Evolutionary conservation across 2,113 vertebrate species (phyloP).

Genomic region (Cynopterus brachyotis): DNA sequence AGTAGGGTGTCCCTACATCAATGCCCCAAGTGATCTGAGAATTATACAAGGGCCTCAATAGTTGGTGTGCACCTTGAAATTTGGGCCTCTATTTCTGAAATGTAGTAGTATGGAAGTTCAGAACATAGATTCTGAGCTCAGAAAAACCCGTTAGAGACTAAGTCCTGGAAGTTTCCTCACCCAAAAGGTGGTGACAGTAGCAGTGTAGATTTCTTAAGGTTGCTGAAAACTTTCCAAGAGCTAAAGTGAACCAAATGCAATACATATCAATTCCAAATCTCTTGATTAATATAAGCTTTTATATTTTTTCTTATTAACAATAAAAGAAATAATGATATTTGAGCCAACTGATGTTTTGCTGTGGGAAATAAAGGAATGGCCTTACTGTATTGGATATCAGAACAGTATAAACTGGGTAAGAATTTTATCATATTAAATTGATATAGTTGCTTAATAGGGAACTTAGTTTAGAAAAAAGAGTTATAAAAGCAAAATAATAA

Average conservation of each 20-base stretch:
- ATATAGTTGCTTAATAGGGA: neutral
- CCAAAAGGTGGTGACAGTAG: neutral
- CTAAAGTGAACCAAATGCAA: neutral
- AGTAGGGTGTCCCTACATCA: neutral
- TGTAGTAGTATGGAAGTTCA: neutral
- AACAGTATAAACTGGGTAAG: neutral
- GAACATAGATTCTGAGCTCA: neutral
- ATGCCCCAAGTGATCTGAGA: neutral
- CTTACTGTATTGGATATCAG: neutral
- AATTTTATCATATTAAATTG: neutral
- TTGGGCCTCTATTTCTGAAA: neutral
- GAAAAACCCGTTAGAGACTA: neutral
- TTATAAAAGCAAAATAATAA: neutral
- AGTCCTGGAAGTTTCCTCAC: neutral
- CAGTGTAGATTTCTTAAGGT: neutral
- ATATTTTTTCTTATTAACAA: neutral
- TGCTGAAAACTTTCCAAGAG: neutral
- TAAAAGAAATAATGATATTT: neutral
- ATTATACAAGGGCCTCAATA: neutral
- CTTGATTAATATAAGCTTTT: neutral
- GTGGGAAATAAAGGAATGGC: neutral
- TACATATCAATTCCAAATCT: neutral
- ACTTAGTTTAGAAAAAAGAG: neutral
- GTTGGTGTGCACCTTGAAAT: neutral
- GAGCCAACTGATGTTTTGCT: neutral